Evolutionary conservation across 2,797 vertebrate species (phyloP).

Genomic region (Oreonectes daqikongensis): DNA sequence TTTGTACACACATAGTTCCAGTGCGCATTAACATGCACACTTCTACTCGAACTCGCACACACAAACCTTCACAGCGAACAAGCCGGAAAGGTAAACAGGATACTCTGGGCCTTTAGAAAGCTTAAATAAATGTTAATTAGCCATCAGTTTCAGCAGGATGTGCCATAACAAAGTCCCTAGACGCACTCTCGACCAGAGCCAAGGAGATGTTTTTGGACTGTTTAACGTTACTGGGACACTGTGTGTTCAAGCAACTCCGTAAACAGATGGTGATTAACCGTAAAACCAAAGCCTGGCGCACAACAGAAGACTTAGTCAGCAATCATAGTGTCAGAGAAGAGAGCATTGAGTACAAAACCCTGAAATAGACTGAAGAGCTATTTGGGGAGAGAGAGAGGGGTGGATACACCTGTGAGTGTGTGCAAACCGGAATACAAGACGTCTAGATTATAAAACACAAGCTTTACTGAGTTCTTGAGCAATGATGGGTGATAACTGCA

Average conservation of each 20-base stretch:
- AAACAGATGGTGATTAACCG: constrained; percentile 57
- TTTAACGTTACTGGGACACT: constrained; percentile 50
- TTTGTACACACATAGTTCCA: constrained; percentile 24
- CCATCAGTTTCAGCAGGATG: constrained; percentile 53
- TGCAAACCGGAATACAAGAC: constrained; percentile 29
- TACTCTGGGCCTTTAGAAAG: constrained; percentile 51
- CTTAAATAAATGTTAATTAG: constrained; percentile 67
- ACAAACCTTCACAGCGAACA: constrained; percentile 40
- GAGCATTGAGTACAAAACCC: constrained; percentile 22
- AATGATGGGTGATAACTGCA: not conserved
- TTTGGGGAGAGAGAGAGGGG: constrained; percentile 10
- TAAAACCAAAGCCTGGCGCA: constrained; percentile 49
- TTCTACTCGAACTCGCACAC: not conserved
- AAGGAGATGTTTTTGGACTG: constrained; percentile 43
- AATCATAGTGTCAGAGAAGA: constrained; percentile 29
- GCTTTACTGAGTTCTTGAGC: not conserved
- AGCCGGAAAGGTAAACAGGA: constrained; percentile 48
- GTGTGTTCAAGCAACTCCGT: constrained; percentile 52
- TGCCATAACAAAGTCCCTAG: constrained; percentile 37
- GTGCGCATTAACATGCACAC: constrained; percentile 21
- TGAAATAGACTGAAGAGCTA: constrained; percentile 27
- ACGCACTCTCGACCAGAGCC: constrained; percentile 32
- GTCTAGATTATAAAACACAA: constrained; percentile 22
- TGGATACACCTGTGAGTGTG: constrained; percentile 32
- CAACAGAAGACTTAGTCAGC: constrained; percentile 46